These are phyloP conservation scores for Ptilodon capucinus DNA, from an alignment of 2,888 invertebrate species.

Conservation along the genomic window DNA sequence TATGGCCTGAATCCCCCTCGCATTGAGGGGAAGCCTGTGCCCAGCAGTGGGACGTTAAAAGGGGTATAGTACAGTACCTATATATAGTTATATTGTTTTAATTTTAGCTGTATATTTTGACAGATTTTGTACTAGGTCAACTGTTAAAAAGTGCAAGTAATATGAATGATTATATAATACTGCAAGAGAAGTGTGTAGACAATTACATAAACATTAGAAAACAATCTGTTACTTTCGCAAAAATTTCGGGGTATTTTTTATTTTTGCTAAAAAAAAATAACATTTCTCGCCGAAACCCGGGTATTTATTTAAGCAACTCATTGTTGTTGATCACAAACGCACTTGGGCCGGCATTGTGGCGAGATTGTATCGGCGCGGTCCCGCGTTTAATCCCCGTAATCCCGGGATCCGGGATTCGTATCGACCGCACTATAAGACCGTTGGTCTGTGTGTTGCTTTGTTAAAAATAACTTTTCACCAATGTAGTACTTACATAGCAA, in stretches of 20 bases:
- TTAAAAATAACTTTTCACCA: neutral
- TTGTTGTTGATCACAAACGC: slow-evolving; percentile 7
- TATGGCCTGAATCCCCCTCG: no score
- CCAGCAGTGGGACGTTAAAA: no score
- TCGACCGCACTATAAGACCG: slow-evolving; percentile 36
- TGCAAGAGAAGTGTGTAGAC: no score
- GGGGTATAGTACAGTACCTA: no score
- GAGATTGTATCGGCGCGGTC: slow-evolving; percentile 37
- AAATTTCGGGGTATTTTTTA: neutral
- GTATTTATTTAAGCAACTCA: neutral
- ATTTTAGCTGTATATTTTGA: no score
- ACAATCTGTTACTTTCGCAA: neutral
- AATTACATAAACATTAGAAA: neutral
- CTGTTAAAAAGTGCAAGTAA: no score
- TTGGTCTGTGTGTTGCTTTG: slow-evolving; percentile 10
- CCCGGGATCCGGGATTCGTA: slow-evolving; percentile 35
- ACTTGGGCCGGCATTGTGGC: slow-evolving; percentile 29
- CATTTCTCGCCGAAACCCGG: neutral
- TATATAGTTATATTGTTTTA: no score
- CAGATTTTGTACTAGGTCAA: no score
- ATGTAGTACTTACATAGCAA: no score
- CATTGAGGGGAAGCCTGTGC: no score
- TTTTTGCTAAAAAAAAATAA: neutral
- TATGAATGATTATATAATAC: no score
- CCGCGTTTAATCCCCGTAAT: slow-evolving; percentile 41